These are phyloP conservation scores for Fragum whitleyi DNA, from an alignment of 2,888 invertebrate genomes.

Conservation along the genomic window DNA sequence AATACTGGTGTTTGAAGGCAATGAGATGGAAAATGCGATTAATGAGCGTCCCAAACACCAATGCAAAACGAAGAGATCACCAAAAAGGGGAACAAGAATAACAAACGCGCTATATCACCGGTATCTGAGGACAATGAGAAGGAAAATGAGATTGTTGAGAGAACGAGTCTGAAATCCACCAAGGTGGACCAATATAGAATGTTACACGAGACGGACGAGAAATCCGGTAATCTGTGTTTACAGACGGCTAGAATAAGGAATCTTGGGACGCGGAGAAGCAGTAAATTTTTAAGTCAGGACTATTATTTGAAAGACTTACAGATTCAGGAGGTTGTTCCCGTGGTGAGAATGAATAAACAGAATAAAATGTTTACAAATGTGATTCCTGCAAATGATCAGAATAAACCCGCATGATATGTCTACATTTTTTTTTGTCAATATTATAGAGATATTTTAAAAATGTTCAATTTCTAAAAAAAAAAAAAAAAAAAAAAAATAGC, in stretches of 20 bases:
- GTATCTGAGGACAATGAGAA: constrained; percentile 40
- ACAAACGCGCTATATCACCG: constrained; percentile 19
- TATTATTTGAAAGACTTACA: constrained; percentile 22
- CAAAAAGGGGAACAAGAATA: constrained; percentile 1
- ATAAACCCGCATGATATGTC: not conserved
- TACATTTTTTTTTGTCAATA: too few species aligned
- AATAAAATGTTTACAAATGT: constrained; percentile 10
- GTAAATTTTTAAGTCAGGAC: constrained; percentile 55
- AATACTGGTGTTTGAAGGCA: constrained; percentile 33
- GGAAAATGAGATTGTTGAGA: constrained; percentile 39
- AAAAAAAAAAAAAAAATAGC: too few species aligned
- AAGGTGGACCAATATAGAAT: constrained; percentile 46
- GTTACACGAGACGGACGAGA: constrained; percentile 52
- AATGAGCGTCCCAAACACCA: constrained; percentile 30
- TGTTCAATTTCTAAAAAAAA: too few species aligned
- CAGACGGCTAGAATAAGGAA: constrained; percentile 45
- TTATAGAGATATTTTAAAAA: too few species aligned
- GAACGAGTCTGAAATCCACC: constrained; percentile 46
- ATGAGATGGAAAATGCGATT: constrained; percentile 37
- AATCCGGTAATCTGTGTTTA: constrained; percentile 33
- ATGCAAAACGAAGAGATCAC: not conserved
- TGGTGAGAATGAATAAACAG: constrained; percentile 1
- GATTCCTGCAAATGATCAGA: not conserved
- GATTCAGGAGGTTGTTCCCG: constrained; percentile 20
- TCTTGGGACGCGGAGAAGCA: constrained; percentile 37